Base-by-base conservation (phyloP, 2,888 invertebrate species). In the Eupithecia exiguata region DNA sequence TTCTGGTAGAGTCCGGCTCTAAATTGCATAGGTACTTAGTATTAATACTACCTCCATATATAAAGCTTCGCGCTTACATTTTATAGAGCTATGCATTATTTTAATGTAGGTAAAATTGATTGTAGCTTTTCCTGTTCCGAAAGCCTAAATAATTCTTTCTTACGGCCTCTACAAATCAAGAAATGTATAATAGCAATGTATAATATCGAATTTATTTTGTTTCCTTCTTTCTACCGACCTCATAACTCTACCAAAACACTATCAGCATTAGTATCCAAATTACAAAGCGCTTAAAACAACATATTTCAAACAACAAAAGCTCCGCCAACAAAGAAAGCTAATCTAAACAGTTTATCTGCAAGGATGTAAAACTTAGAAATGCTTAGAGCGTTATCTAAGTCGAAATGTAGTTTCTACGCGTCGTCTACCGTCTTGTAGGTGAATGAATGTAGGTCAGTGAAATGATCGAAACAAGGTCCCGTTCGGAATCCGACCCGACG, bases 381-480 rank as follows among this genome's bases (percentile, higher is more conserved):
- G 67, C 21, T 72, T 68, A 68, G 72, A 69, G 71, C 72, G 72
- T 76, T 63, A 72, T 72, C 77, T 78, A 72, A 67, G 69, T 80
- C 82, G 80, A 84, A 82, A 71, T 69, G 69, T 83, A 82, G 84
- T 79, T 76, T 74, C 66, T 76, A 75, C 81, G 79, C 82, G 82
- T 83, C n/a, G n/a, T n/a, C n/a, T n/a, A n/a, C 82, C 82, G 84
- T 84, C 82, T 68, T 72, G 77, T 78, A 80, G 80, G 86, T 83
- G 81, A 77, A 84, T 82, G 84, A 91, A 93, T 91, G 92, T 93
- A 80, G 92, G 93, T 92, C 93, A 93, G 93, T 92, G 93, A 93
- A 94, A 94, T 92, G 92, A 93, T 88, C 90, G 92, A 89, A 92
- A 91, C 89, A 83, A 87, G 91, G 92, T 89, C 92, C 92, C 92